Evolutionary conservation across 2,888 invertebrate genomes (phyloP).

Genomic region (Ichneumon xanthorius): DNA sequence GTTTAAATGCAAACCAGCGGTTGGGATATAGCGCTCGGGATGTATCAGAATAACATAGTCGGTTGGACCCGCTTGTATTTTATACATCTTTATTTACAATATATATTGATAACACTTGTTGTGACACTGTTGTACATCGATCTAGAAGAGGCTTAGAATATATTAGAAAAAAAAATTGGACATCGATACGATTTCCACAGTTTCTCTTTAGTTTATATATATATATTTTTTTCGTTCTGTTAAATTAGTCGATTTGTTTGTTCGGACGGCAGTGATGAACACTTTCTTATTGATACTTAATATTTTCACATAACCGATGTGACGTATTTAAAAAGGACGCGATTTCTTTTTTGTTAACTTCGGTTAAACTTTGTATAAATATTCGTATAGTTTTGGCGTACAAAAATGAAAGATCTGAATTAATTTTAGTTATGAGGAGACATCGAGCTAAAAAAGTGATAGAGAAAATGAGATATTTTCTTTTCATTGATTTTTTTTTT

Average conservation of each 20-base stretch:
- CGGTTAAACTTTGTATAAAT: slow-evolving; percentile 33
- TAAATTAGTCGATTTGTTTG: slow-evolving; percentile 30
- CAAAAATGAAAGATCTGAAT: slow-evolving; percentile 41
- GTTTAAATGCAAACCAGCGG: slow-evolving; percentile 40
- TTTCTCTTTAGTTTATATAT: slow-evolving; percentile 2
- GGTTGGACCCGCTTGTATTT: slow-evolving; percentile 57
- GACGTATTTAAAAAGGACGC: slow-evolving; percentile 35
- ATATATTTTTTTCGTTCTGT: slow-evolving; percentile 32
- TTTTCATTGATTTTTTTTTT: slow-evolving; percentile 2
- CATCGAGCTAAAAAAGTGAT: slow-evolving; percentile 36
- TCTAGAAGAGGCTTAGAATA: slow-evolving; percentile 14
- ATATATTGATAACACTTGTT: slow-evolving; percentile 69
- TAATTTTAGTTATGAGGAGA: slow-evolving; percentile 47
- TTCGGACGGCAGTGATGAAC: slow-evolving; percentile 73
- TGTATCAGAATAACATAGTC: slow-evolving; percentile 29
- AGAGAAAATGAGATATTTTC: slow-evolving; percentile 19
- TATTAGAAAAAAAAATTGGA: slow-evolving; percentile 69
- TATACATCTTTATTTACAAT: slow-evolving; percentile 78
- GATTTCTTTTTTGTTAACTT: background rate
- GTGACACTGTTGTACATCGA: slow-evolving; percentile 56
- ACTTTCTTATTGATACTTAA: slow-evolving; percentile 40
- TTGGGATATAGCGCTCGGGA: background rate
- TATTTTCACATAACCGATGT: slow-evolving; percentile 10
- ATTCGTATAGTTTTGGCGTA: slow-evolving; percentile 60
- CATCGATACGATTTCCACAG: slow-evolving; percentile 66